Evolutionary conservation across 2,888 invertebrate genomes (phyloP), one percentile per base, ranked within the genome.

Genomic region (Caenorhabditis uteleia): DNA sequence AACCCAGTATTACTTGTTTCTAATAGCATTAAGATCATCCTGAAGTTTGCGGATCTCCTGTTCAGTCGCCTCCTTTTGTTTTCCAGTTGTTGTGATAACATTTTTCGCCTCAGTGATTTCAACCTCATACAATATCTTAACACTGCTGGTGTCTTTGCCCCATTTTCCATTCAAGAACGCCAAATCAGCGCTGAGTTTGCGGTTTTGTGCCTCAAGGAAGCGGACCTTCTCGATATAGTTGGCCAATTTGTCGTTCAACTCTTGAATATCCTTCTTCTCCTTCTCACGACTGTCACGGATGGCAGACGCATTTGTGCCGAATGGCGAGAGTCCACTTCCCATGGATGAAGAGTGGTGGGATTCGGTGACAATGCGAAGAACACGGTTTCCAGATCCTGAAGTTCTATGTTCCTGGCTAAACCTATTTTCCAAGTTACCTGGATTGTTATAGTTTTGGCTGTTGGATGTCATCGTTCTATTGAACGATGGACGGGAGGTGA

Each of bases 221-320:
- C 84, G 82, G 25, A 83, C 83, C 79, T 86, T 86, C 82, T 87
- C 87, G 66, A 87, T 86, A 81, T 87, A 87, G 78, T 79, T 83
- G 61, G 86, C 86, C 54, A 87, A 85, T 48, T 86, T 79, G 75
- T 86, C 86, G 77, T 87, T 87, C 65, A 87, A 76, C 65, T 86
- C 86, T 75, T 84, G 84, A 84, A 87, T 84, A 72, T 87, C 86
- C 73, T 85, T 85, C 84, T 87, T 87, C 78, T 87, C 87, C 61
- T 80, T 82, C 64, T 85, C 85, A 36, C 87, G 78, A 49, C 76
- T 75, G 46, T 81, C 82, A 54, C 83, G 79, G 66, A 85, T 85
- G 23, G 86, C 84, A 33, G 81, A 81, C 7, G 86, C 85, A 29
- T 78, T 81, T 40, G 68, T 68, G 10, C 70, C 55, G 36, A 60